Evolutionary conservation across 2,113 vertebrate genomes (phyloP).

Genomic region (Hyla sarda): DNA sequence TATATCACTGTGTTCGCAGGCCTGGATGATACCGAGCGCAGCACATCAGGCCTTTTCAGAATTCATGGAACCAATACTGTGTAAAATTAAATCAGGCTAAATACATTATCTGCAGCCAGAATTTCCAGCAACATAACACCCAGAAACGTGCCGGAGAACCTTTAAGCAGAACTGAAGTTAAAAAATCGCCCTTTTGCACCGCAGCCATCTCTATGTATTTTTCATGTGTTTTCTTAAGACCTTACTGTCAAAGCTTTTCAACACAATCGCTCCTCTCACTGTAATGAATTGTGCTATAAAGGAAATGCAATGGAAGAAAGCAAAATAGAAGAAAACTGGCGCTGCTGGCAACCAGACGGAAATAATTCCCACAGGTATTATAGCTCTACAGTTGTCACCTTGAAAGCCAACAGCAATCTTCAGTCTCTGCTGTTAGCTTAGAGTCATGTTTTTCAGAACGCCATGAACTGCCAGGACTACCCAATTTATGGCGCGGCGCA

Average conservation of each 20-base stretch:
- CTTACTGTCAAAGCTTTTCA: constrained; percentile 54
- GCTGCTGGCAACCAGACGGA: constrained; percentile 44
- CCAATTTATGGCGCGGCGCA: constrained; percentile 39
- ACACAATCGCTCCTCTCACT: constrained; percentile 39
- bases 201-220: constrained; percentile 48
- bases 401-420: constrained; percentile 56
- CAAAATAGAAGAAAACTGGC: constrained; percentile 46
- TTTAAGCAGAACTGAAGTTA: constrained; percentile 38
- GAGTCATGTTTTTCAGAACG: constrained; percentile 46
- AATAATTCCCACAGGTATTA: constrained; percentile 56
- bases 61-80: constrained; percentile 33
- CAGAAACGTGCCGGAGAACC: constrained; percentile 16
- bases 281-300: constrained; percentile 60
- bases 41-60: constrained; percentile 3
- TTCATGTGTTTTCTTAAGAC: constrained; percentile 50
- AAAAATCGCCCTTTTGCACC: constrained; percentile 45
- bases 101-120: constrained; percentile 20
- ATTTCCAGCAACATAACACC: constrained; percentile 9
- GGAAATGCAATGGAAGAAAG: constrained; percentile 57
- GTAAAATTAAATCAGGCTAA: constrained; percentile 29
- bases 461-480: constrained; percentile 33
- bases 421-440: constrained; percentile 34
- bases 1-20: background rate
- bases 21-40: background rate
- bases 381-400: constrained; percentile 57